These are phyloP conservation scores for Zhengitettix transpicula DNA, from an alignment of 2,888 invertebrate genomes.

Conservation along the genomic window DNA sequence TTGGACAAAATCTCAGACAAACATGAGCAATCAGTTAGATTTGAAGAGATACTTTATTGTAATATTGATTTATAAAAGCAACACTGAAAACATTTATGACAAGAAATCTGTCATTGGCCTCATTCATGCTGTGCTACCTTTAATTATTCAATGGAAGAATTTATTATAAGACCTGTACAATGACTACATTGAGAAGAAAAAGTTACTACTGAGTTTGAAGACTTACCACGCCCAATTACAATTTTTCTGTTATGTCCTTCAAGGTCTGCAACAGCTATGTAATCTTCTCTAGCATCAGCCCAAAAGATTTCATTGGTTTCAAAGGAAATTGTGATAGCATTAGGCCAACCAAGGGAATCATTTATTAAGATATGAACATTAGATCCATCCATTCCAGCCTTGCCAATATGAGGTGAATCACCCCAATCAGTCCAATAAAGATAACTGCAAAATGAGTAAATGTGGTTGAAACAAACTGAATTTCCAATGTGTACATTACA, in stretches of 20 bases:
- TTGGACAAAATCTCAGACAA: too few species aligned
- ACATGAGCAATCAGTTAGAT: too few species aligned
- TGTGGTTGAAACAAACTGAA: slow-evolving; percentile 3
- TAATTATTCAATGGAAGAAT: slow-evolving; percentile 24
- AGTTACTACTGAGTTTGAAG: background rate
- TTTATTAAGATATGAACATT: slow-evolving; percentile 44
- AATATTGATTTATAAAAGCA: too few species aligned
- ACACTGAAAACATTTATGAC: too few species aligned
- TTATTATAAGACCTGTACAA: slow-evolving; percentile 1
- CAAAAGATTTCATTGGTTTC: slow-evolving; percentile 66
- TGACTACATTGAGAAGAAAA: background rate
- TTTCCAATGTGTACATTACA: background rate
- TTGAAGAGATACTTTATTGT: too few species aligned
- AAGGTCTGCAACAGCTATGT: slow-evolving; percentile 66
- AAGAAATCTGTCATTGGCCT: too few species aligned
- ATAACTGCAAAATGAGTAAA: slow-evolving; percentile 23
- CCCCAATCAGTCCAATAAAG: slow-evolving; percentile 87
- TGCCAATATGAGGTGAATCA: slow-evolving; percentile 60
- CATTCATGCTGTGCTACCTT: too few species aligned
- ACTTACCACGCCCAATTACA: slow-evolving; percentile 44
- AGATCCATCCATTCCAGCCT: slow-evolving; percentile 70
- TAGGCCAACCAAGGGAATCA: slow-evolving; percentile 67
- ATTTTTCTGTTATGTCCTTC: slow-evolving; percentile 56
- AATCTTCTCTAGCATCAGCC: slow-evolving; percentile 76
- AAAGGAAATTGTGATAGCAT: slow-evolving; percentile 62